Evolutionary conservation across 2,888 invertebrate species (phyloP).

Genomic region (Ctenicera cuprea): DNA sequence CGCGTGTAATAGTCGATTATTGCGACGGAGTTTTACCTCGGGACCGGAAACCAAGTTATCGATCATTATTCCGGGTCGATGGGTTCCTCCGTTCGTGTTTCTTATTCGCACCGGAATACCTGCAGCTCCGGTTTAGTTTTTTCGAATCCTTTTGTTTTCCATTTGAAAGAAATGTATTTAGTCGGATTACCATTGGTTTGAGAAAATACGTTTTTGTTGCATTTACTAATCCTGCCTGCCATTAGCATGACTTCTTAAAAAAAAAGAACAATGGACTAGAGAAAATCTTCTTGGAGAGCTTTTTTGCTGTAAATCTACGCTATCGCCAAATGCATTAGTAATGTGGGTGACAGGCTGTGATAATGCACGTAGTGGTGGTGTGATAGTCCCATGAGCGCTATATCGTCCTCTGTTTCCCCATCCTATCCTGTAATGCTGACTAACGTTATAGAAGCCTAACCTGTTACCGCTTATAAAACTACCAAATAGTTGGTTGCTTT

Average conservation of each 20-base stretch:
- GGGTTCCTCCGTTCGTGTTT: constrained; percentile 25
- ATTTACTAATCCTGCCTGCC: background rate
- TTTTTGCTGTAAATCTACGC: constrained; percentile 36
- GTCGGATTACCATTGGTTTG: constrained; percentile 34
- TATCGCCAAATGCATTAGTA: constrained; percentile 48
- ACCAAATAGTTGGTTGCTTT: constrained; percentile 32
- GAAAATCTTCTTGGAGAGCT: constrained; percentile 24
- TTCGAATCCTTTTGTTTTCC: constrained; percentile 35
- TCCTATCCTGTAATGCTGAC: constrained; percentile 17
- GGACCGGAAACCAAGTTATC: constrained; percentile 57
- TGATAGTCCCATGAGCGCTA: constrained; percentile 44
- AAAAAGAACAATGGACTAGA: constrained; percentile 12
- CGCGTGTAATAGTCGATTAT: constrained; percentile 60
- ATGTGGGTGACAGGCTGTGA: constrained; percentile 42
- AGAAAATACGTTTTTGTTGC: constrained; percentile 24
- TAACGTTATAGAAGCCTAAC: constrained; percentile 19
- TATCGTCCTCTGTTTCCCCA: constrained; percentile 33
- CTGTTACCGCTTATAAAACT: constrained; percentile 35
- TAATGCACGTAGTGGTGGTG: constrained; percentile 45
- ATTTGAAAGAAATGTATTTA: constrained; percentile 16
- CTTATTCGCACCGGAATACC: constrained; percentile 35
- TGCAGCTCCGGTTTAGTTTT: constrained; percentile 30
- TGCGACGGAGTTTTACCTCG: constrained; percentile 59
- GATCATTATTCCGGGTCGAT: constrained; percentile 56
- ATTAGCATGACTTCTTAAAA: constrained; percentile 20